Conservation (phyloP, 2,113 vertebrate species). For the Gallinago media region DNA sequence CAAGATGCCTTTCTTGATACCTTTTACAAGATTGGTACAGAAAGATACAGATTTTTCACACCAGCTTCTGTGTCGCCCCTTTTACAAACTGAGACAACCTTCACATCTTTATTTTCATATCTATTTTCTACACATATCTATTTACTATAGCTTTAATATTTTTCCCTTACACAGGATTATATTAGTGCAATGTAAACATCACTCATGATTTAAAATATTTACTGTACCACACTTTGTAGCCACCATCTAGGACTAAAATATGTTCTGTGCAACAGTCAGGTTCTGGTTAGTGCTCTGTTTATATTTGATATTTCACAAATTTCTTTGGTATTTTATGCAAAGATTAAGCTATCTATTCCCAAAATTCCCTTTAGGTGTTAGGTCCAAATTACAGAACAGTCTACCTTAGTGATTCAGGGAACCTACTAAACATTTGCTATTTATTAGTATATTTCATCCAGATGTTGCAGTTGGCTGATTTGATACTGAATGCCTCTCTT, state of each 20-base stretch:
- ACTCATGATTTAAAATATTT: not conserved
- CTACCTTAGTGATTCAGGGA: not conserved
- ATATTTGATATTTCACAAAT: not conserved
- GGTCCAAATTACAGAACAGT: not conserved
- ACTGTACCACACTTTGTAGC: not conserved
- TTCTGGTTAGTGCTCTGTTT: not conserved
- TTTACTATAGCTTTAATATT: not conserved
- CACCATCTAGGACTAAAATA: not conserved
- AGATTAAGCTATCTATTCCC: not conserved
- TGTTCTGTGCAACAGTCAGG: not conserved
- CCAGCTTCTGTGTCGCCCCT: not conserved
- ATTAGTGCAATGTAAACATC: not conserved
- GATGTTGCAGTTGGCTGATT: not conserved
- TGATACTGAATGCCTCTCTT: not conserved
- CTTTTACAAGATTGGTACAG: not conserved
- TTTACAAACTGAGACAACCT: not conserved
- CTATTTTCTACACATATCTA: not conserved
- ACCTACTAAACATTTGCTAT: not conserved
- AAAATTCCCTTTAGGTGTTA: not conserved
- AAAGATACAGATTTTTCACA: not conserved
- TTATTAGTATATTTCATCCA: not conserved
- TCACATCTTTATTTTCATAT: not conserved
- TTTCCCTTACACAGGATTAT: not conserved
- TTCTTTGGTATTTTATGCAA: not conserved
- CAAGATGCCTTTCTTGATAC: not conserved